phyloP scores from a whole-genome alignment of 2,888 invertebrate genomes.

The Esperia sulphurella region DNA sequence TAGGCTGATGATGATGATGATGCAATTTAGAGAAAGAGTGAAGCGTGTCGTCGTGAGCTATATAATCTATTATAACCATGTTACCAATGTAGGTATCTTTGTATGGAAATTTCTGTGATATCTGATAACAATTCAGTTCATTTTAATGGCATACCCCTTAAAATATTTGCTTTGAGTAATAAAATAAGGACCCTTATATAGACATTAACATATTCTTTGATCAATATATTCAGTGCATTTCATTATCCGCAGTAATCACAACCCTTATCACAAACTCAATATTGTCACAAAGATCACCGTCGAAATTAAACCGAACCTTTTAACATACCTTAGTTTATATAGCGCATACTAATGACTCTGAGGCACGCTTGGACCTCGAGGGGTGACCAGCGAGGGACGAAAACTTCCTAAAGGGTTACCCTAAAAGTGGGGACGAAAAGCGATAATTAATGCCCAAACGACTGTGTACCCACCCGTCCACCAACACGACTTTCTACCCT shows the following conservation, averaged over 20 bases:
- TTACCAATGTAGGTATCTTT: too few relatives aligned
- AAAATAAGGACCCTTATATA: too few relatives aligned
- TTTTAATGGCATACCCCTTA: too few relatives aligned
- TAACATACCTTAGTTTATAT: slow-evolving; percentile 65
- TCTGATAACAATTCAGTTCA: too few relatives aligned
- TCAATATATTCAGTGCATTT: neutral
- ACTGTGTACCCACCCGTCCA: slow-evolving; percentile 42
- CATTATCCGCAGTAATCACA: neutral
- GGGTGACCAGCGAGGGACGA: slow-evolving; percentile 75
- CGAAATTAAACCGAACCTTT: slow-evolving; percentile 56
- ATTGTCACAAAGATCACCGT: slow-evolving; percentile 27
- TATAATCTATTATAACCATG: too few relatives aligned
- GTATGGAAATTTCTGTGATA: too few relatives aligned
- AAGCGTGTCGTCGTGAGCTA: too few relatives aligned
- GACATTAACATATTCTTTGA: too few relatives aligned
- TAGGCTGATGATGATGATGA: too few relatives aligned
- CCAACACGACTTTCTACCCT: slow-evolving; percentile 28
- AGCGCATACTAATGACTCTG: slow-evolving; percentile 66
- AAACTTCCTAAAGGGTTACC: slow-evolving; percentile 76
- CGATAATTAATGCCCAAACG: slow-evolving; percentile 75
- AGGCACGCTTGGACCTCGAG: slow-evolving; percentile 60
- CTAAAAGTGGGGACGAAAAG: slow-evolving; percentile 62
- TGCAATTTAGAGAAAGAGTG: too few relatives aligned
- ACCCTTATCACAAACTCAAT: slow-evolving; percentile 1
- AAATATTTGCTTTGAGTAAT: too few relatives aligned